Conservation (phyloP, 2,797 vertebrate genomes). For the Fistularia tabacaria region DNA sequence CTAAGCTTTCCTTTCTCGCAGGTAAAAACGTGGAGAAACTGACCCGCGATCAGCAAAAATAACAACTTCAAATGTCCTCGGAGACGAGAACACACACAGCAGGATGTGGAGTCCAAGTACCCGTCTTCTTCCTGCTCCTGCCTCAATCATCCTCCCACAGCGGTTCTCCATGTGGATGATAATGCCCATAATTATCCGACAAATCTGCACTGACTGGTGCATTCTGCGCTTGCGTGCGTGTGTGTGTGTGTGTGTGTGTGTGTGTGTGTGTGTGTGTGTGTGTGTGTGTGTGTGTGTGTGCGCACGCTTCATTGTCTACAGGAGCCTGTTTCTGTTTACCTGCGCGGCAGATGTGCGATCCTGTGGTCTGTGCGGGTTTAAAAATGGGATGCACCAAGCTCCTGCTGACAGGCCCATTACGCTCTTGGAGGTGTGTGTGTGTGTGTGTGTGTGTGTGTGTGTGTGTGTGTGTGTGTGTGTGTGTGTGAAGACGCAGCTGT, state of each 20-base stretch:
- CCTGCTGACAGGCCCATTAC: conserved; percentile 44
- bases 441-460: too few relatives aligned
- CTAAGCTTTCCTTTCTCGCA: too few relatives aligned
- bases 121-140: too few relatives aligned
- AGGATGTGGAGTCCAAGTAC: too few relatives aligned
- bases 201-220: conserved; percentile 1
- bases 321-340: conserved; percentile 38
- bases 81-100: too few relatives aligned
- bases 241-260: too few relatives aligned
- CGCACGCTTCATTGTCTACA: neutral
- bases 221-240: too few relatives aligned
- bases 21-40: too few relatives aligned
- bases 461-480: too few relatives aligned
- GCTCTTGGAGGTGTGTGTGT: conserved; percentile 8
- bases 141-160: neutral
- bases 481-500: conserved; percentile 39
- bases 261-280: neutral
- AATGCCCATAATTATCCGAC: conserved; percentile 12
- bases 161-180: conserved; percentile 4
- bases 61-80: too few relatives aligned
- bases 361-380: conserved; percentile 29
- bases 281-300: neutral
- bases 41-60: too few relatives aligned
- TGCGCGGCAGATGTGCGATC: conserved; percentile 50
- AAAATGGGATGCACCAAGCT: conserved; percentile 45